phyloP scores from a whole-genome alignment of 2,113 vertebrate species.

The Ctenodactylus gundi region DNA sequence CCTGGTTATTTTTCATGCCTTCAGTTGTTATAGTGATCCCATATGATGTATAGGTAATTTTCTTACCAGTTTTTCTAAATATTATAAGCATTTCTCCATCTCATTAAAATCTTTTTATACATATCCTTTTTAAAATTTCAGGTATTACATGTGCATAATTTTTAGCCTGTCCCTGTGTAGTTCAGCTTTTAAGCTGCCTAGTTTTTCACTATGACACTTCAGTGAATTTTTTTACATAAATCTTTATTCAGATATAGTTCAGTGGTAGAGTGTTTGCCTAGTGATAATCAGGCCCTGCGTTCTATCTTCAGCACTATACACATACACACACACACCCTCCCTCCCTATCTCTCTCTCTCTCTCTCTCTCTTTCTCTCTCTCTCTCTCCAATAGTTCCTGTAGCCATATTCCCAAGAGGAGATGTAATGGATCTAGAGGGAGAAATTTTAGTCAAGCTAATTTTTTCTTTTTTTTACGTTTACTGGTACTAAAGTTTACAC shows the following conservation, averaged over 20 bases:
- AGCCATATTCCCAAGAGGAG: neutral
- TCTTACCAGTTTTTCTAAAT: neutral
- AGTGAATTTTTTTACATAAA: conserved; percentile 29
- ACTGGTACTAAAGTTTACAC: neutral
- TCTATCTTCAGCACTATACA: no score
- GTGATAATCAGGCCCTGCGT: no score
- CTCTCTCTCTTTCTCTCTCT: no score
- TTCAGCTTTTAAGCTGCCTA: neutral
- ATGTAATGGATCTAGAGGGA: neutral
- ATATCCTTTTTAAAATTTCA: neutral
- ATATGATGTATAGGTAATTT: neutral
- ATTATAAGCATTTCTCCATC: neutral
- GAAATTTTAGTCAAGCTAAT: conserved; percentile 12
- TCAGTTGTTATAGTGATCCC: neutral
- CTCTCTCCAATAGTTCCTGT: conserved; percentile 9
- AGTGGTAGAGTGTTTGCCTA: no score
- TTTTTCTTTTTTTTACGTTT: conserved; percentile 34
- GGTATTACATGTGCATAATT: neutral
- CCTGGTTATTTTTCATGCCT: neutral
- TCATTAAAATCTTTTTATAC: conserved; percentile 37
- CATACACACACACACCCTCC: no score
- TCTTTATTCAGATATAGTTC: neutral
- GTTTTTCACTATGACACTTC: neutral
- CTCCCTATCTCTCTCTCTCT: no score
- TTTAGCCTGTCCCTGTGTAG: neutral